These are phyloP conservation scores for Uropetala carovei DNA, from an alignment of 2,888 invertebrate genomes.

Conservation along the genomic window DNA sequence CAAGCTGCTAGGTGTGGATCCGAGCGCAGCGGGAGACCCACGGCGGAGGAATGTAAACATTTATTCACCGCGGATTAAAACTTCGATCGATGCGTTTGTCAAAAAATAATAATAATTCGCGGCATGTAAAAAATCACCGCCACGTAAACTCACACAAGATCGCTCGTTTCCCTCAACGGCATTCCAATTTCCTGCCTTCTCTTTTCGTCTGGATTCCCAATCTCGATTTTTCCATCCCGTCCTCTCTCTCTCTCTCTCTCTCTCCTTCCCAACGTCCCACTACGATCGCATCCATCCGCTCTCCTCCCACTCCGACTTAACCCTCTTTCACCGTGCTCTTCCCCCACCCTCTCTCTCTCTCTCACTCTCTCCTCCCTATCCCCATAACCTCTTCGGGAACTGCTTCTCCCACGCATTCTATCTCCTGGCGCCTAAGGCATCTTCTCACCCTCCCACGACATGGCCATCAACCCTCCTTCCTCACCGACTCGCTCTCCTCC, in stretches of 20 bases:
- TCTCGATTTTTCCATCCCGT: constrained; percentile 15
- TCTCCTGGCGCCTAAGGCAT: constrained; percentile 49
- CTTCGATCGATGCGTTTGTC: too few relatives aligned
- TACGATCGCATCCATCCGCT: neutral
- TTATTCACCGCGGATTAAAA: too few relatives aligned
- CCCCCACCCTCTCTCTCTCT: too few relatives aligned
- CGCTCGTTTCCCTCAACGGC: neutral
- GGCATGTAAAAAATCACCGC: too few relatives aligned
- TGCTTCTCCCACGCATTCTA: constrained; percentile 36
- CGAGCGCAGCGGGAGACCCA: too few relatives aligned
- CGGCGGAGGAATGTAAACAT: too few relatives aligned
- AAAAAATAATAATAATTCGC: too few relatives aligned
- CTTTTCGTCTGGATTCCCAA: neutral
- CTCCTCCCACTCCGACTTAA: neutral
- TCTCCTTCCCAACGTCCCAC: neutral
- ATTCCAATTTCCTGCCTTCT: neutral
- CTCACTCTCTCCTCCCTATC: neutral
- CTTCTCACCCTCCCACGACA: constrained; percentile 41
- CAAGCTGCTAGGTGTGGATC: too few relatives aligned
- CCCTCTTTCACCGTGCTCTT: neutral
- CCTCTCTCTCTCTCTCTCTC: neutral
- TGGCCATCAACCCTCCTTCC: constrained; percentile 52
- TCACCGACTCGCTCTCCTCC: neutral
- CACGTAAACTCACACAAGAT: too few relatives aligned
- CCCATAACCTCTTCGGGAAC: constrained; percentile 37